Base-by-base conservation (phyloP, 2,797 vertebrate genomes). In the Trichosurus vulpecula region DNA sequence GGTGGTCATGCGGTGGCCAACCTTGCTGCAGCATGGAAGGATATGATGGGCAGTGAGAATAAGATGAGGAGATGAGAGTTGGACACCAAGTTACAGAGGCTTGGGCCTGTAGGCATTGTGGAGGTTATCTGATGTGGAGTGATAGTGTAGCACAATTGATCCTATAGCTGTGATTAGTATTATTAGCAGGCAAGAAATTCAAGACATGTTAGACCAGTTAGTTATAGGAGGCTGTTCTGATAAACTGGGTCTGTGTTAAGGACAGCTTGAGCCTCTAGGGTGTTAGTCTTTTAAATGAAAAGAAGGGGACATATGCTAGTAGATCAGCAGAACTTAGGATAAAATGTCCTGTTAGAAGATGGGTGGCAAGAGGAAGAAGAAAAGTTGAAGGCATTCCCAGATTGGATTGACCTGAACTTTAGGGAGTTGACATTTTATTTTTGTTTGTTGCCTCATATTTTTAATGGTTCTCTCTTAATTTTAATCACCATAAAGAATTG, bases 341-440 rank as follows among this genome's bases (percentile, higher is more conserved):
- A 54, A 52, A 61, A n/a, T 58, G 27, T 95, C 29, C 54, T 4
- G 56, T 90, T 92, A 87, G 93, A 94, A 90, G 55, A 6, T 55
- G 52, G 90, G 53, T 11, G 27, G 47, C 9, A 81, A 90, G 16
- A 74, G 90, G 93, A 91, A 35, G 8, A 61, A 58, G 91, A 95
- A 94, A 96, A 57, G 52, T n/a, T 92, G 29, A 94, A 95, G 35
- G 16, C 56, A 41, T 57, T 81, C 31, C 53, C 52, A 95, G 35
- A 91, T n/a, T 95, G 19, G 29, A 29, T 93, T 90, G 57, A 35
- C 51, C 29, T 19, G 52, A 93, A 92, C 89, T 95, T 94, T 30
- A 55, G 41, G 91, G 54, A 94, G 89, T 91, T 90, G 22, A 61
- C 16, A 35, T 95, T 94, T 96, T 66, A 31, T 95, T 95, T 95